These are phyloP conservation scores for Halisarca cf. caerulea DNA, from an alignment of 37 sponge, comb jelly and placozoan genomes.

Conservation along the genomic window DNA sequence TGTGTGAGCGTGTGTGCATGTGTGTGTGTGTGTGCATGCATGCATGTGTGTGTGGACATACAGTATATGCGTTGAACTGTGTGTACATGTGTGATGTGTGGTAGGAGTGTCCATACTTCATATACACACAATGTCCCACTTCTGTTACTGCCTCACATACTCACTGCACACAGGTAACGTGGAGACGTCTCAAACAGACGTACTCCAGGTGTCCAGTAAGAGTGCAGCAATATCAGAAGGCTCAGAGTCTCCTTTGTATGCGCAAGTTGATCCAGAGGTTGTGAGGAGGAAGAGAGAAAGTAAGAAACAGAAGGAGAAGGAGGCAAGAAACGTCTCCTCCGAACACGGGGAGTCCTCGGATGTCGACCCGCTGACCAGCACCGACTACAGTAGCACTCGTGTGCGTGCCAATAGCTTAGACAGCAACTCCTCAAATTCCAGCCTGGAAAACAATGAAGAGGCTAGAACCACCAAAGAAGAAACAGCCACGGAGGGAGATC, in stretches of 20 bases:
- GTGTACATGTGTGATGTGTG: no score
- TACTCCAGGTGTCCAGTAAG: neutral
- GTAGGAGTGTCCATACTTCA: no score
- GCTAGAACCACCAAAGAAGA: neutral
- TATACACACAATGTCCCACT: no score
- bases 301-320: neutral
- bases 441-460: neutral
- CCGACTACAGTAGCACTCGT: neutral
- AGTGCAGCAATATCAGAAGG: neutral
- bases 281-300: slow-evolving; percentile 16
- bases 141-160: no score
- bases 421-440: neutral
- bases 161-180: no score
- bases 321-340: neutral
- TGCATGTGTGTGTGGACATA: no score
- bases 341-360: neutral
- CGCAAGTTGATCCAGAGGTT: slow-evolving; percentile 37
- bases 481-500: neutral
- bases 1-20: no score
- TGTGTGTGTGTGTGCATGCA: no score
- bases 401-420: no score
- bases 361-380: neutral
- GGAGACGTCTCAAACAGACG: no score
- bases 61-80: no score
- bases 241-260: neutral